Percentiles rank a stretch among this genome's conserved stretches.
These are phyloP conservation scores for Melanchra persicariae DNA, from an alignment of 2,888 invertebrate genomes.

Conservation along the genomic window DNA sequence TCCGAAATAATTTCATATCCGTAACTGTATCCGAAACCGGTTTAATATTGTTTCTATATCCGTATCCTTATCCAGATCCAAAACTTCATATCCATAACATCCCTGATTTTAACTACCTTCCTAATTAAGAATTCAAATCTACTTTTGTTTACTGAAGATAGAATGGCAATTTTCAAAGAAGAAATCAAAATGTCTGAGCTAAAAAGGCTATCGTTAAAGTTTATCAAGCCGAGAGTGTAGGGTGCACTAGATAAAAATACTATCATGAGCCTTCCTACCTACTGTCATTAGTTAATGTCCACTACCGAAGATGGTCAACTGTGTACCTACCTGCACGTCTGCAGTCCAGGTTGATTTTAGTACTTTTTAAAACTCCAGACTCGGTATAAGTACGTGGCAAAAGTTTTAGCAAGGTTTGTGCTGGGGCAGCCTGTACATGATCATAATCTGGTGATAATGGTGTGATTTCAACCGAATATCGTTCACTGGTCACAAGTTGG, in stretches of 20 bases:
- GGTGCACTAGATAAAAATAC: not conserved
- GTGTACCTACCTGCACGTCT: not conserved
- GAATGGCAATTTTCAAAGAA: too few species aligned
- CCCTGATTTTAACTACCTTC: too few species aligned
- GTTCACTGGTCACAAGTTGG: too few species aligned
- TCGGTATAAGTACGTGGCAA: not conserved
- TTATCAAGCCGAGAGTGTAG: not conserved
- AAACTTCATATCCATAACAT: too few species aligned
- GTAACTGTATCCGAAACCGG: too few species aligned
- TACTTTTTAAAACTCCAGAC: not conserved
- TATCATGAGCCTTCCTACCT: not conserved
- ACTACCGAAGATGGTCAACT: not conserved
- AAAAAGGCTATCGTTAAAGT: constrained; percentile 9
- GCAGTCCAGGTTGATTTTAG: not conserved
- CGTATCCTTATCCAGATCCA: too few species aligned
- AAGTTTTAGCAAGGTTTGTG: too few species aligned
- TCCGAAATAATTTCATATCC: too few species aligned
- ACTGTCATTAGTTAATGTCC: not conserved
- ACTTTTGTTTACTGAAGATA: not conserved
- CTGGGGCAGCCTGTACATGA: not conserved
- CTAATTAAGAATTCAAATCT: not conserved
- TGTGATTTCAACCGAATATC: too few species aligned
- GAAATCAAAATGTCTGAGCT: not conserved
- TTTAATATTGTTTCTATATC: too few species aligned
- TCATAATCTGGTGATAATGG: too few species aligned